Percentiles rank a stretch among this genome's conserved stretches.
phyloP scores from a whole-genome alignment of 2,888 invertebrate genomes.

The Lepidocyrtoides sp. region DNA sequence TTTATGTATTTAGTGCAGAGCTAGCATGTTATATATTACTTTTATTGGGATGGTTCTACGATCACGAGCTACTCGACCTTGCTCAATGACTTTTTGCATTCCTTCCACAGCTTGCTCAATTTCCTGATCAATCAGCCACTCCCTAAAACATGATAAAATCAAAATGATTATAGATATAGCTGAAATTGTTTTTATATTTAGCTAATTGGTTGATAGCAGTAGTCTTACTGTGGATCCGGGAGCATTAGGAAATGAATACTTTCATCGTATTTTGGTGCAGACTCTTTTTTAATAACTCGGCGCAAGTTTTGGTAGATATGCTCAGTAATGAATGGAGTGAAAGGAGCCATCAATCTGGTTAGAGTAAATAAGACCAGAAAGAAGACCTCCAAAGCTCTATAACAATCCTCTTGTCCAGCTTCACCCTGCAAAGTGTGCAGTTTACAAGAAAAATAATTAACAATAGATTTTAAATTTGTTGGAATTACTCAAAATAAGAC shows the following conservation, averaged over 20 bases:
- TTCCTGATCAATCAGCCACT: conserved; percentile 91
- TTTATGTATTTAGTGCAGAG: neutral
- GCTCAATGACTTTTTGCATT: conserved; percentile 98
- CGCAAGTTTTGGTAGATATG: conserved; percentile 96
- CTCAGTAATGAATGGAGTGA: conserved; percentile 98
- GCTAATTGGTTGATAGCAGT: too few species aligned
- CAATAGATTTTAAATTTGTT: too few species aligned
- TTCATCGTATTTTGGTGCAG: conserved; percentile 87
- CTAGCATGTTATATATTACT: conserved; percentile 87
- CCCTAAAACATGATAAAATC: conserved; percentile 86
- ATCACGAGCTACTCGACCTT: conserved; percentile 97
- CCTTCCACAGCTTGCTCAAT: conserved; percentile 96
- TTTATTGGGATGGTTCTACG: conserved; percentile 97
- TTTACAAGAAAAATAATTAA: conserved; percentile 18
- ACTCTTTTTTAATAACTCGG: conserved; percentile 88
- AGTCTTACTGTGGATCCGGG: conserved; percentile 89
- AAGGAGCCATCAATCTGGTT: conserved; percentile 98
- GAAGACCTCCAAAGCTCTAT: conserved; percentile 94
- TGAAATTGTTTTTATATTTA: too few species aligned
- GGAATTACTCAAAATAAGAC: too few species aligned
- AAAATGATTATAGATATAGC: too few species aligned
- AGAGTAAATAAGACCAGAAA: conserved; percentile 96
- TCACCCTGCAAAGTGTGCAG: too few species aligned
- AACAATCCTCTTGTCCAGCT: conserved; percentile 92
- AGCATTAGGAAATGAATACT: conserved; percentile 98